A percentile compares a stretch with the other conserved stretches of the same genome.
Conservation (phyloP, 1,140 invertebrate genomes). For the Lepeophtheirus salmonis region DNA sequence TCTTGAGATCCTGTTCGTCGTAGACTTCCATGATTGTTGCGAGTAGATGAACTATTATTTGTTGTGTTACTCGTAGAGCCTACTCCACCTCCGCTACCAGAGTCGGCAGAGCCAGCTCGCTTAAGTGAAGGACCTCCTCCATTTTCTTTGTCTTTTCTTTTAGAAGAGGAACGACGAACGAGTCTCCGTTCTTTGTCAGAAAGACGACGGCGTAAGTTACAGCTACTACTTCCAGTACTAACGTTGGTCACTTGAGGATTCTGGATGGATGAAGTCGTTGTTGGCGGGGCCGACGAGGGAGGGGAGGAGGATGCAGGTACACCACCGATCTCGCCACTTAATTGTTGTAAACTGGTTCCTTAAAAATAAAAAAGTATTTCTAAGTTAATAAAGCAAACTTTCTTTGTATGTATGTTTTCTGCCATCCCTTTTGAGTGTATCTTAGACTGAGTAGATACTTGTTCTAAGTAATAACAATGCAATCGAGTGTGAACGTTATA, state of each 20-base stretch:
- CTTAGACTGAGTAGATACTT: too few relatives aligned
- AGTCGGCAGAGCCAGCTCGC: neutral
- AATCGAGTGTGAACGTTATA: too few relatives aligned
- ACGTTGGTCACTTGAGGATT: conserved; percentile 45
- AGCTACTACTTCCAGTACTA: conserved; percentile 35
- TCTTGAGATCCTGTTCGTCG: neutral
- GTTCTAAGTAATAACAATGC: too few relatives aligned
- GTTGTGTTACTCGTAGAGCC: too few relatives aligned
- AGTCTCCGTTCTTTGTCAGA: conserved; percentile 42
- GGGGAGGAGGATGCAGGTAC: neutral
- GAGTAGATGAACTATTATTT: too few relatives aligned
- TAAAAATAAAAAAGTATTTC: too few relatives aligned
- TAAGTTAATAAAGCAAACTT: too few relatives aligned
- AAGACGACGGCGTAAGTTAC: conserved; percentile 37
- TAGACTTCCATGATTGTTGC: neutral
- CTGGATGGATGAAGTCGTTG: conserved; percentile 28
- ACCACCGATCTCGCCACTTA: neutral
- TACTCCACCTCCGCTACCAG: too few relatives aligned
- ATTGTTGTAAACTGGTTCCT: neutral
- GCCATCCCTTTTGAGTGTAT: too few relatives aligned
- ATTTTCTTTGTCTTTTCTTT: conserved; percentile 27
- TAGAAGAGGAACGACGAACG: conserved; percentile 38
- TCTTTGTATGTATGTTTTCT: too few relatives aligned
- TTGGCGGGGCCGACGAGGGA: conserved; percentile 12
- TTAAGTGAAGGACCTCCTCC: conserved; percentile 23